phyloP scores from a whole-genome alignment of 2,888 invertebrate genomes.

The Byasa hedistus region DNA sequence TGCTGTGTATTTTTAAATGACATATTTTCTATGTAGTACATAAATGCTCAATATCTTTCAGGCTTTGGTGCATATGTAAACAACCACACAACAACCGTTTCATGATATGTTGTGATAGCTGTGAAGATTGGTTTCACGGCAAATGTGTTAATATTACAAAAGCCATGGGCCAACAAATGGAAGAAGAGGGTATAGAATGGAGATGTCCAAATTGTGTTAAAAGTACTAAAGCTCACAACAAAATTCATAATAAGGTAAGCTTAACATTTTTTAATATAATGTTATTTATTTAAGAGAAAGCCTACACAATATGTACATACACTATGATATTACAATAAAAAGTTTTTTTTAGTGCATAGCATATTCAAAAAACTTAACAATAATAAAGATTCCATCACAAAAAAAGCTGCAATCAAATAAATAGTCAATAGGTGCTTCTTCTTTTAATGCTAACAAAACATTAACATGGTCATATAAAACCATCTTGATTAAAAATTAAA shows the following conservation, averaged over 20 bases:
- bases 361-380: no score
- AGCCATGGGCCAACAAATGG: conserved; percentile 95
- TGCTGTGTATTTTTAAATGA: background rate
- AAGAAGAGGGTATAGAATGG: conserved; percentile 92
- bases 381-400: no score
- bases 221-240: conserved; percentile 64
- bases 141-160: conserved; percentile 96
- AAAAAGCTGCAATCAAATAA: no score
- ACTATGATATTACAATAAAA: no score
- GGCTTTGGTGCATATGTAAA: conserved; percentile 96
- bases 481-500: no score
- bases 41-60: conserved; percentile 40
- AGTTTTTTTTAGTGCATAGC: no score
- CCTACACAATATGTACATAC: no score
- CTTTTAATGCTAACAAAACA: no score
- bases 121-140: conserved; percentile 99
- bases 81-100: conserved; percentile 97
- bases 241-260: conserved; percentile 37
- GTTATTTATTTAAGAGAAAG: no score
- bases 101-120: conserved; percentile 98
- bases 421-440: no score
- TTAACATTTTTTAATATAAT: background rate
- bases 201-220: conserved; percentile 90
- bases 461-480: no score
- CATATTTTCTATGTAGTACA: background rate